phyloP scores from a whole-genome alignment of 2,797 vertebrate genomes.

The Gadopsis bispinosus region DNA sequence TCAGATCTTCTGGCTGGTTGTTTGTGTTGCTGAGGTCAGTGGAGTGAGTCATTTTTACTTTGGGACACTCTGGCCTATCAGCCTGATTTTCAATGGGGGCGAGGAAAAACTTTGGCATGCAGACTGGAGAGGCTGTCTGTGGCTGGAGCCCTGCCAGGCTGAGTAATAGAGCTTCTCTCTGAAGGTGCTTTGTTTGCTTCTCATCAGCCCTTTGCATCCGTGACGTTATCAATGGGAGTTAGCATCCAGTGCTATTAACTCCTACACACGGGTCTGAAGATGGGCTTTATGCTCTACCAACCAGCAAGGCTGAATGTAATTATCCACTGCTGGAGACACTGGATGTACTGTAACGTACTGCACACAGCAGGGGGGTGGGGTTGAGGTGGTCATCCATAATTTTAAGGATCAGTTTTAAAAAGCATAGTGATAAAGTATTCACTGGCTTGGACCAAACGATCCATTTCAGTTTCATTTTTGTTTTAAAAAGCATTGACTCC shows the following conservation, averaged over 20 bases:
- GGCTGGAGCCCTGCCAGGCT: slow-evolving; percentile 60
- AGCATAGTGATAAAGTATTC: background rate
- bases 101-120: slow-evolving; percentile 61
- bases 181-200: slow-evolving; percentile 68
- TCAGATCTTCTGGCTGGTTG: slow-evolving; percentile 52
- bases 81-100: slow-evolving; percentile 60
- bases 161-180: slow-evolving; percentile 71
- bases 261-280: slow-evolving; percentile 50
- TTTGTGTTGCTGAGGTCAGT: slow-evolving; percentile 66
- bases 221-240: slow-evolving; percentile 67
- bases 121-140: slow-evolving; percentile 57
- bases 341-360: slow-evolving; percentile 27
- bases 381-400: background rate
- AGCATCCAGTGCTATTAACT: slow-evolving; percentile 66
- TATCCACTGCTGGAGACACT: slow-evolving; percentile 25
- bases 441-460: background rate
- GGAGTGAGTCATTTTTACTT: slow-evolving; percentile 72
- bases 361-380: slow-evolving; percentile 4
- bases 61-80: slow-evolving; percentile 64
- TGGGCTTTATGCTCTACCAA: slow-evolving; percentile 44
- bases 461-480: background rate
- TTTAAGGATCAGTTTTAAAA: slow-evolving; percentile 16
- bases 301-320: slow-evolving; percentile 40
- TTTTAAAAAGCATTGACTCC: background rate
- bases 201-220: slow-evolving; percentile 63